Conservation (phyloP, 2,888 invertebrate genomes). For the Polia nebulosa region DNA sequence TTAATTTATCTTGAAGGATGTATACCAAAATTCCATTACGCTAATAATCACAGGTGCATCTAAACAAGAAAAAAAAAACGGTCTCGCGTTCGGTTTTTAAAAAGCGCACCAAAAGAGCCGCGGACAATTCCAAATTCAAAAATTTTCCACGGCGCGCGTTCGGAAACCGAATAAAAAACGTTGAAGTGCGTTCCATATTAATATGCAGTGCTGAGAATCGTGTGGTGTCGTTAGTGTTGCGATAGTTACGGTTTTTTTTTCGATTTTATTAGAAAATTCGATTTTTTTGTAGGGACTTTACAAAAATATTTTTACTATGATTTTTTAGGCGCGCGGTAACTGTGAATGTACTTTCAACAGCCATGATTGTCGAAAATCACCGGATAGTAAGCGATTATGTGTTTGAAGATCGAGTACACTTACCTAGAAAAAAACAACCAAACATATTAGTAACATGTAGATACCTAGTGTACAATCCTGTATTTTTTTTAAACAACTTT, state of each 20-base stretch:
- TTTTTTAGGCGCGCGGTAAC: too few species aligned
- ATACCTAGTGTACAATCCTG: too few species aligned
- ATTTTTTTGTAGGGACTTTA: too few species aligned
- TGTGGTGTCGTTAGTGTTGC: constrained; percentile 55
- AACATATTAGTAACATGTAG: too few species aligned
- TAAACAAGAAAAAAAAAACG: constrained; percentile 53
- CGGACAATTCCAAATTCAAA: constrained; percentile 71
- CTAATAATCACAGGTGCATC: constrained; percentile 61
- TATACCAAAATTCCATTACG: constrained; percentile 58
- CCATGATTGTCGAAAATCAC: too few species aligned
- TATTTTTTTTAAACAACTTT: not conserved
- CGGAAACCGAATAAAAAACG: constrained; percentile 64
- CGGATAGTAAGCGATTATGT: too few species aligned
- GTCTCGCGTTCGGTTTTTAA: constrained; percentile 61
- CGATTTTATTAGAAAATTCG: constrained; percentile 19
- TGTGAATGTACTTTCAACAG: too few species aligned
- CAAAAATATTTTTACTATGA: not conserved
- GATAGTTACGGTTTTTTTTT: constrained; percentile 35
- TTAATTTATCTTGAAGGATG: constrained; percentile 45
- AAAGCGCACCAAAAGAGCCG: constrained; percentile 69
- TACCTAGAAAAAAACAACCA: too few species aligned
- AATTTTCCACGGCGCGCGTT: constrained; percentile 70
- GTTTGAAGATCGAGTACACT: too few species aligned
- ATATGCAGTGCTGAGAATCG: constrained; percentile 66
- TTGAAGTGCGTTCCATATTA: constrained; percentile 67